These are phyloP conservation scores for Acanthosoma haemorrhoidale DNA, from an alignment of 2,888 invertebrate species.

Conservation along the genomic window DNA sequence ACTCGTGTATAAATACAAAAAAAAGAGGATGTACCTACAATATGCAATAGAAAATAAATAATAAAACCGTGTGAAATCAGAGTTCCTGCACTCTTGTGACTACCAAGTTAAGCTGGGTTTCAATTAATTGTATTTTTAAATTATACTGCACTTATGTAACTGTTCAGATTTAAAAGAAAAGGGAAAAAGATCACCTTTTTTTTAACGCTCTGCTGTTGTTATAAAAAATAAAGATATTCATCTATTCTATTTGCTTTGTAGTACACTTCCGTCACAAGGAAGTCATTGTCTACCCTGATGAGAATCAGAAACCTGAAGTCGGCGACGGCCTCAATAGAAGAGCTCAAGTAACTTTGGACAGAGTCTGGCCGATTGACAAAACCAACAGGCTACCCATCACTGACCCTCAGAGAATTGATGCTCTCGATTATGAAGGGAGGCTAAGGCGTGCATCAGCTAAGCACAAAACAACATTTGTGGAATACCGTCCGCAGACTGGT, in stretches of 20 bases:
- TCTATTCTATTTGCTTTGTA: conserved; percentile 45
- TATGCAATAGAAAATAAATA: too few relatives aligned
- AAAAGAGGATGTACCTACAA: too few relatives aligned
- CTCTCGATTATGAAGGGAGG: conserved; percentile 80
- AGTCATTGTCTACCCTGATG: conserved; percentile 90
- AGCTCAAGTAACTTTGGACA: conserved; percentile 87
- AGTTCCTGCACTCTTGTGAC: too few relatives aligned
- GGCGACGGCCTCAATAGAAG: conserved; percentile 84
- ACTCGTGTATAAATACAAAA: too few relatives aligned
- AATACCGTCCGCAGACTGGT: conserved; percentile 91
- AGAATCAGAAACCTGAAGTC: conserved; percentile 75
- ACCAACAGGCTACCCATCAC: conserved; percentile 71
- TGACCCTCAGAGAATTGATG: conserved; percentile 67
- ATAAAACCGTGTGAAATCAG: too few relatives aligned
- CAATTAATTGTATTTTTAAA: too few relatives aligned
- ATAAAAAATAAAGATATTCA: too few relatives aligned
- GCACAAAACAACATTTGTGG: conserved; percentile 85
- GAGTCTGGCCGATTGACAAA: conserved; percentile 91
- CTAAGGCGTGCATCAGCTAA: conserved; percentile 77
- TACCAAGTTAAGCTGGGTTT: too few relatives aligned
- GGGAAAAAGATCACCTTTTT: too few relatives aligned
- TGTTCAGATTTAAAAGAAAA: too few relatives aligned
- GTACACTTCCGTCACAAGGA: conserved; percentile 92
- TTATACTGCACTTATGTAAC: too few relatives aligned
- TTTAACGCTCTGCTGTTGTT: too few relatives aligned